Percentiles rank a stretch among this genome's conserved stretches.
These are phyloP conservation scores for Drosophila insularis DNA, from an alignment of 1,140 invertebrate species.

Conservation along the genomic window DNA sequence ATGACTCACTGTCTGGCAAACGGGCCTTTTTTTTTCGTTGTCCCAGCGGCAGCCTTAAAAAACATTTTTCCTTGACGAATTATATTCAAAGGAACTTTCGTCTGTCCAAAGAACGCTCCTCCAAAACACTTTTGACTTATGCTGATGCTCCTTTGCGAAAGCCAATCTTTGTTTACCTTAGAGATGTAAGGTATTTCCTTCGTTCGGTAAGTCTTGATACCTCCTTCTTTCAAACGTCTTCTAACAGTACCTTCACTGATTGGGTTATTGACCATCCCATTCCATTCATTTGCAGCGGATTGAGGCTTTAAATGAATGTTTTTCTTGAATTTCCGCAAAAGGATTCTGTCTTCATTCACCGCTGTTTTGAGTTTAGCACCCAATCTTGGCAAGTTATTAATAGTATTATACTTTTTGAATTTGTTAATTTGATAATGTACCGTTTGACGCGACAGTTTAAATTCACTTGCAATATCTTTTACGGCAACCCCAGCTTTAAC, in stretches of 20 bases:
- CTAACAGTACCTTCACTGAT: not conserved
- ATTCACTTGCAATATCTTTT: too few species aligned
- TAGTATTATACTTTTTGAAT: too few species aligned
- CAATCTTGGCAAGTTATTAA: not conserved
- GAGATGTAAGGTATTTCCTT: conserved; percentile 3
- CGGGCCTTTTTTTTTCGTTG: too few species aligned
- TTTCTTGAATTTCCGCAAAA: not conserved
- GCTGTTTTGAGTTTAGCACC: too few species aligned
- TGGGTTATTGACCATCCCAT: not conserved
- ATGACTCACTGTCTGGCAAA: not conserved
- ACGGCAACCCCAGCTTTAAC: too few species aligned
- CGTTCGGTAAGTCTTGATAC: conserved; percentile 1
- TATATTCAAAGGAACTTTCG: conserved; percentile 7
- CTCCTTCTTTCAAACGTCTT: conserved; percentile 5
- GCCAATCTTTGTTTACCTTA: conserved; percentile 5
- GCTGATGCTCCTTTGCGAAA: conserved; percentile 12
- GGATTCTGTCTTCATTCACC: not conserved
- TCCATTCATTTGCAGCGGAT: not conserved
- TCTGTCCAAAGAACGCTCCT: conserved; percentile 18
- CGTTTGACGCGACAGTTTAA: too few species aligned
- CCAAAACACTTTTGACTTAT: conserved; percentile 15
- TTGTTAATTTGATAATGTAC: too few species aligned
- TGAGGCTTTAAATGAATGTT: not conserved
- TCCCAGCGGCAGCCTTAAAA: not conserved
- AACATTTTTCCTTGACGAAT: too few species aligned